Evolutionary conservation across 2,888 invertebrate species (phyloP).

Genomic region (Chorisops tibialis): DNA sequence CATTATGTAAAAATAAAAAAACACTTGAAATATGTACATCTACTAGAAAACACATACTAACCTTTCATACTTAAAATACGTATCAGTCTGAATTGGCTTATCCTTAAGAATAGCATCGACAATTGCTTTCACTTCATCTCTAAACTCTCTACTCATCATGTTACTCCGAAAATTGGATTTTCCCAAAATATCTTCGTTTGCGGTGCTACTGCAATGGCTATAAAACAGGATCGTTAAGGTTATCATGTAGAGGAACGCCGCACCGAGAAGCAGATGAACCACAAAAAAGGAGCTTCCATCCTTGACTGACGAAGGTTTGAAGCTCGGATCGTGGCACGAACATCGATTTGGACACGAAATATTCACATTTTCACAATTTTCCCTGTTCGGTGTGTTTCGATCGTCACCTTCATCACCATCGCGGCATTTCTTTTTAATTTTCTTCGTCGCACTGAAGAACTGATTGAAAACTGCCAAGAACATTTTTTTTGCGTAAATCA

Average conservation of each 20-base stretch:
- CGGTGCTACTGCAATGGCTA: constrained; percentile 35
- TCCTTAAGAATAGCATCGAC: constrained; percentile 25
- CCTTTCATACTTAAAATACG: constrained; percentile 31
- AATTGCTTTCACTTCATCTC: constrained; percentile 26
- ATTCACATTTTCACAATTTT: constrained; percentile 9
- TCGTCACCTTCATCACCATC: neutral
- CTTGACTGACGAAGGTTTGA: neutral
- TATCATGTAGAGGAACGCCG: constrained; percentile 43
- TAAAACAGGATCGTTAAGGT: constrained; percentile 45
- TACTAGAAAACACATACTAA: constrained; percentile 3
- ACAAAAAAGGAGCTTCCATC: constrained; percentile 3
- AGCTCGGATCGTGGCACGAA: neutral
- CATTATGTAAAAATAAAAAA: neutral
- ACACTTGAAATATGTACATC: too few species aligned
- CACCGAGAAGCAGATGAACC: constrained; percentile 44
- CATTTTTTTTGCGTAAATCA: constrained; percentile 10
- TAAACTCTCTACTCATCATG: constrained; percentile 25
- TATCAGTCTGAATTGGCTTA: constrained; percentile 30
- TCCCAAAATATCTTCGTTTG: neutral
- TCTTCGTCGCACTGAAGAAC: constrained; percentile 3
- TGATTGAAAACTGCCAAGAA: constrained; percentile 12
- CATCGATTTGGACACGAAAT: too few species aligned
- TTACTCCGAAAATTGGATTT: constrained; percentile 27
- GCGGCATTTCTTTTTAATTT: neutral
- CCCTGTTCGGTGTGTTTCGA: neutral